These are phyloP conservation scores for Pterocles burchelli DNA, from an alignment of 2,113 vertebrate species.

Conservation along the genomic window DNA sequence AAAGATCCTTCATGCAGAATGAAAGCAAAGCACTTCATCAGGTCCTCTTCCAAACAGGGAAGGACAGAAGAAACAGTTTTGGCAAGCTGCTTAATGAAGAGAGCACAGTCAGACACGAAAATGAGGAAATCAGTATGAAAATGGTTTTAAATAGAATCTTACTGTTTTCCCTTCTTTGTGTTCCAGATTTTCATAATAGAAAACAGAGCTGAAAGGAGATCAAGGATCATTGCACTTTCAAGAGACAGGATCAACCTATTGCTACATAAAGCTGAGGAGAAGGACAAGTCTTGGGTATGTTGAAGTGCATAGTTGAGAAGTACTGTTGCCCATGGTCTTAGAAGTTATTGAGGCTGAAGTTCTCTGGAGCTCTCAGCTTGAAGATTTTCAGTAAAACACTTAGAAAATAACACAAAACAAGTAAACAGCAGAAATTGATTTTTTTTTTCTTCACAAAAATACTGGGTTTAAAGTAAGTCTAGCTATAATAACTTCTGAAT, in stretches of 20 bases:
- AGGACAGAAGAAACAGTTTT: neutral
- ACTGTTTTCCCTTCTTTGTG: neutral
- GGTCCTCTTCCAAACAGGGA: neutral
- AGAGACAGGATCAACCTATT: neutral
- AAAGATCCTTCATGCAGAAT: neutral
- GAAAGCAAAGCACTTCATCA: neutral
- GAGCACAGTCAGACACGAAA: neutral
- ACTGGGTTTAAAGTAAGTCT: neutral
- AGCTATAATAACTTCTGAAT: neutral
- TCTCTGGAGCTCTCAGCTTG: neutral
- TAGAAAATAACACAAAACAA: neutral
- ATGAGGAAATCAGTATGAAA: neutral
- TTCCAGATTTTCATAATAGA: neutral
- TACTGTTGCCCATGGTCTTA: neutral
- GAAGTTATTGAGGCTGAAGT: neutral
- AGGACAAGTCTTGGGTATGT: neutral
- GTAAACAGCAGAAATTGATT: neutral
- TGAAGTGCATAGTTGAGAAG: neutral
- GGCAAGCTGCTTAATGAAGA: neutral
- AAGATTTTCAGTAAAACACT: constrained; percentile 19
- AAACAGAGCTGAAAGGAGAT: neutral
- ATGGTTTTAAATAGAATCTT: neutral
- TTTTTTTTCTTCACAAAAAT: neutral
- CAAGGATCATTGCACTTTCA: neutral
- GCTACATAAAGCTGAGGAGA: neutral